These are phyloP conservation scores for Agriotes lineatus DNA, from an alignment of 2,888 invertebrate species.

Conservation along the genomic window DNA sequence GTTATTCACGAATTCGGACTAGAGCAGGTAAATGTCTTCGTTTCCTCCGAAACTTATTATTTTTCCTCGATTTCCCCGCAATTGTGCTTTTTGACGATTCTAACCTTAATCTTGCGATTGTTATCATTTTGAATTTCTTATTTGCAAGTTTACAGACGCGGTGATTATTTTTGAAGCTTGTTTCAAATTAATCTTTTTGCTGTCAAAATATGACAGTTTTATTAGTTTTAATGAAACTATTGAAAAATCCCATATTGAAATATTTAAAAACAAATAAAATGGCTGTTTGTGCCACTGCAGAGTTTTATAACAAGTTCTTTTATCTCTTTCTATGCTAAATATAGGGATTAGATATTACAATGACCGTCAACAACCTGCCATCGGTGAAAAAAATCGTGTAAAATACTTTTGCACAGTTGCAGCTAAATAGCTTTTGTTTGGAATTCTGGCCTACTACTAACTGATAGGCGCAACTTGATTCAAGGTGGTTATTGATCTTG, in stretches of 20 bases:
- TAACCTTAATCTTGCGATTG: slow-evolving; percentile 25
- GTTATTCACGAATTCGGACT: slow-evolving; percentile 62
- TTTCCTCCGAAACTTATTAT: neutral
- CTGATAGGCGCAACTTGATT: slow-evolving; percentile 51
- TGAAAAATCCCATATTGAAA: neutral
- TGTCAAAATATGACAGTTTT: too few relatives aligned
- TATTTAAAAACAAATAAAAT: slow-evolving; percentile 36
- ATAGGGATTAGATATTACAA: slow-evolving; percentile 15
- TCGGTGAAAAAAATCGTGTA: too few relatives aligned
- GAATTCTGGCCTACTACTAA: neutral
- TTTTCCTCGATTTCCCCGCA: neutral
- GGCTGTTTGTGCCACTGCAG: slow-evolving; percentile 15
- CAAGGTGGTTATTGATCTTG: slow-evolving; percentile 53
- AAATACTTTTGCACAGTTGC: neutral
- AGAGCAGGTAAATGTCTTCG: slow-evolving; percentile 59
- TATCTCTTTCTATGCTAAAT: slow-evolving; percentile 40
- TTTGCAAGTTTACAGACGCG: too few relatives aligned
- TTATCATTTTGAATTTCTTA: neutral
- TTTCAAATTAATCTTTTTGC: too few relatives aligned
- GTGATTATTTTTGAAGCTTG: too few relatives aligned
- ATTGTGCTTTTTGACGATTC: slow-evolving; percentile 8
- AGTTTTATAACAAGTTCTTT: slow-evolving; percentile 40
- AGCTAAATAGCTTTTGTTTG: too few relatives aligned
- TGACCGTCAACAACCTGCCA: slow-evolving; percentile 1
- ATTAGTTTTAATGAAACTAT: too few relatives aligned